These are phyloP conservation scores for Muscicapa comitata DNA, from an alignment of 2,797 vertebrate genomes.

Conservation along the genomic window DNA sequence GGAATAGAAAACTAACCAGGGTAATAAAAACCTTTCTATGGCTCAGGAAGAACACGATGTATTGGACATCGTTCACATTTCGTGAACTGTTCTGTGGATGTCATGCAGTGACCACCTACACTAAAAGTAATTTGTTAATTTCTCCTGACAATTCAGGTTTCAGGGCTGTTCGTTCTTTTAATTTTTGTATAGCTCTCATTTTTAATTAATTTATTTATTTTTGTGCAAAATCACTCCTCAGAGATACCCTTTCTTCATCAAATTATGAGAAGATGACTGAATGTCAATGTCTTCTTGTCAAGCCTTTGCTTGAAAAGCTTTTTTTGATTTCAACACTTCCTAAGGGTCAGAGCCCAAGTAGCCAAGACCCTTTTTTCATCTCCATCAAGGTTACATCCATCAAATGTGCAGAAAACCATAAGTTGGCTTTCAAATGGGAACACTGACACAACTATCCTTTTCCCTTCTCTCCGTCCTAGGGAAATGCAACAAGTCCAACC, in stretches of 20 bases:
- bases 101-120: background rate
- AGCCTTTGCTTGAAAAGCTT: background rate
- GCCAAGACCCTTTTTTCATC: background rate
- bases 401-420: background rate
- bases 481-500: background rate
- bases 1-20: background rate
- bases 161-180: background rate
- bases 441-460: background rate
- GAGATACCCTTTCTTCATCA: background rate
- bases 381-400: background rate
- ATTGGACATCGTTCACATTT: background rate
- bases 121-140: background rate
- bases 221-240: background rate
- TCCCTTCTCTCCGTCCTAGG: background rate
- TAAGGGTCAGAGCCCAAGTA: background rate
- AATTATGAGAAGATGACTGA: background rate
- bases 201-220: background rate
- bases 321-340: background rate
- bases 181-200: background rate
- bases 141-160: background rate
- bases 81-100: background rate
- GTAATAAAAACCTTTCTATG: background rate
- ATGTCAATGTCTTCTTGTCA: background rate
- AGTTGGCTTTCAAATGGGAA: background rate
- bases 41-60: background rate